Evolutionary conservation across 2,797 vertebrate genomes (phyloP), one percentile per base, ranked within the genome.

Genomic region (Carapus acus): DNA sequence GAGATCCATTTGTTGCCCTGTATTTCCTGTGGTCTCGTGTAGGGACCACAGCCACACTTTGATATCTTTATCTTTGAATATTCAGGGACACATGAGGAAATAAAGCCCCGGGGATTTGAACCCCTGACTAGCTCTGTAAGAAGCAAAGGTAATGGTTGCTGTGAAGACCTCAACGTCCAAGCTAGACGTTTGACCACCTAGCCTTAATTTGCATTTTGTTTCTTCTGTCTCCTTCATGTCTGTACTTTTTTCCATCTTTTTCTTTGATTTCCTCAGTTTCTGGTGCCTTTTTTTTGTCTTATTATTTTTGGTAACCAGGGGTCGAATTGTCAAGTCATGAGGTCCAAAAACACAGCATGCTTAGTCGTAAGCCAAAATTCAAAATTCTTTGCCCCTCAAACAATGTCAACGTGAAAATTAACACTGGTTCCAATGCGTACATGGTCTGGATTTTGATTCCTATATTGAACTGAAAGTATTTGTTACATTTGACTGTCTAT

Each of bases 1-100:
- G 73, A 74, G 82, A 75, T 81, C 73, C 72, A 71, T 83, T 74
- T 85, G 69, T 84, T 86, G 78, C 81, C 83, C 80, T 87, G 81
- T 85, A 79, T 84, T 82, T 81, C 80, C 78, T 85, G 80, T 88
- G 86, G 83, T 86, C 83, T 86, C 77, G 64, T 82, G 81, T 78
- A 82, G 81, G 78, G 81, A 78, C 86, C 84, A 84, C 84, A 79
- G 84, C 84, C 83, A 82, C 83, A 84, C 85, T 85, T 87, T 88
- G 88, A 88, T 86, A 87, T 86, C 80, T 90, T 86, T 90, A 90
- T 90, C 84, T 90, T 88, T 90, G 86, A 89, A 89, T 83, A 89
- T 88, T 90, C 87, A 89, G 88, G 88, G 85, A 73, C 87, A 87
- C 87, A 88, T 89, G 84, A 90, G 87, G 88, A 90, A 89, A 89